Evolutionary conservation across 2,797 vertebrate species (phyloP), one percentile per base, ranked within the genome.

Genomic region (Loriculus beryllinus): DNA sequence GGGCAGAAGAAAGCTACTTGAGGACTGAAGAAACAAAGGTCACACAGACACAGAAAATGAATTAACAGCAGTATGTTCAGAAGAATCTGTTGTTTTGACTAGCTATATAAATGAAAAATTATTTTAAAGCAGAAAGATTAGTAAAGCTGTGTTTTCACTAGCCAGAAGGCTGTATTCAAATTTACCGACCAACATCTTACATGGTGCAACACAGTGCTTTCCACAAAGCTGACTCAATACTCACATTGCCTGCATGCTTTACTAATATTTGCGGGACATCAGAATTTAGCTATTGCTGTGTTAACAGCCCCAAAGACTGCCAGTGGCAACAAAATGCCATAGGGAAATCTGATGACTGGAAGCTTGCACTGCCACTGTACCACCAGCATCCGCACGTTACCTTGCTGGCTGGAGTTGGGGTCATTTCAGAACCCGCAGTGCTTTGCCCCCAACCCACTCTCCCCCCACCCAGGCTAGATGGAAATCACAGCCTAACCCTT

Each of bases 331-430:
- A 25, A 39, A 59, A 43, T 1, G 18, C n/a, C 47, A 19, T 1
- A 3, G 60, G 60, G 40, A 52, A 40, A 15, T 0, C 2, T 23
- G 39, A 8, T 6, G 68, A 8, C 17, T 26, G 49, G 7, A 14
- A 57, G 51, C 4, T n/a, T 23, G 33, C 6, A 17, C 17, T 0
- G 0, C 49, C 39, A 43, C 65, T 1, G 22, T 43, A 16, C 5
- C 28, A 12, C 7, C 70, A 25, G 63, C 76, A 16, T 1, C 13
- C 9, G 37, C 52, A 6, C 0, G 0, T 23, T n/a, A 69, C 48
- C 8, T 20, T 39, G 31, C 25, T 0, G 1, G 45, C 29, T 18
- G 0, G 4, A 45, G 67, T 35, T 12, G n/a, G 37, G 74, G 64
- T n/a, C 2, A 0, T 11, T 31, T 28, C 52, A 40, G 69, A 72